Evolutionary conservation across 2,888 invertebrate genomes (phyloP).

Genomic region (Synanthedon vespiformis): DNA sequence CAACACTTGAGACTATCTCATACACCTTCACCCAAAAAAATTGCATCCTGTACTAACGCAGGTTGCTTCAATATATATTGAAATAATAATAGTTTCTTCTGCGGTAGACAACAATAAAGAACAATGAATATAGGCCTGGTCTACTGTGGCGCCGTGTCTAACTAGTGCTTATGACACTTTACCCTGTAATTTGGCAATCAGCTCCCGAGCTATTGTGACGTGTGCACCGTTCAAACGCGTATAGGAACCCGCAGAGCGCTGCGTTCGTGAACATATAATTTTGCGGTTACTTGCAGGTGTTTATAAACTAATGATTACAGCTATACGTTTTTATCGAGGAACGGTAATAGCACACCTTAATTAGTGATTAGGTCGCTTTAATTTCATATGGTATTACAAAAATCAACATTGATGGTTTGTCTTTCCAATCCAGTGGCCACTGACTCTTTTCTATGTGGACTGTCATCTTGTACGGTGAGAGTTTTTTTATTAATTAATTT

Average conservation of each 20-base stretch:
- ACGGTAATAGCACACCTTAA: conserved; percentile 19
- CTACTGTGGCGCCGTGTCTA: conserved; percentile 17
- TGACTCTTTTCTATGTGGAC: too few species aligned
- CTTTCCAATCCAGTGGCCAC: too few species aligned
- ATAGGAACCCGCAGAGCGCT: conserved; percentile 48
- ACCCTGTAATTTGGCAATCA: conserved; percentile 65
- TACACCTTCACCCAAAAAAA: too few species aligned
- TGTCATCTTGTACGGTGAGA: too few species aligned
- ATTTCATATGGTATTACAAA: background rate
- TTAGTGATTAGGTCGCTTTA: background rate
- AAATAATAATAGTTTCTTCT: background rate
- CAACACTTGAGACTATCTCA: too few species aligned
- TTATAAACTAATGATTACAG: conserved; percentile 30
- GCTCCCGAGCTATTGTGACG: conserved; percentile 36
- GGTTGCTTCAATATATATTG: too few species aligned
- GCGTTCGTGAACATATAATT: conserved; percentile 50
- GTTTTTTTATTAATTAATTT: too few species aligned
- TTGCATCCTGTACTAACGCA: too few species aligned
- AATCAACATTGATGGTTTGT: too few species aligned
- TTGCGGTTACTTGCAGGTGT: conserved; percentile 59
- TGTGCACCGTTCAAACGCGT: conserved; percentile 9
- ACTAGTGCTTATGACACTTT: conserved; percentile 50
- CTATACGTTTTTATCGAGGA: conserved; percentile 23
- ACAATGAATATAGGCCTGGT: conserved; percentile 15
- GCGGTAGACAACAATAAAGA: conserved; percentile 21